These are phyloP conservation scores for Arothron firmamentum DNA, from an alignment of 2,113 vertebrate genomes.

Conservation along the genomic window DNA sequence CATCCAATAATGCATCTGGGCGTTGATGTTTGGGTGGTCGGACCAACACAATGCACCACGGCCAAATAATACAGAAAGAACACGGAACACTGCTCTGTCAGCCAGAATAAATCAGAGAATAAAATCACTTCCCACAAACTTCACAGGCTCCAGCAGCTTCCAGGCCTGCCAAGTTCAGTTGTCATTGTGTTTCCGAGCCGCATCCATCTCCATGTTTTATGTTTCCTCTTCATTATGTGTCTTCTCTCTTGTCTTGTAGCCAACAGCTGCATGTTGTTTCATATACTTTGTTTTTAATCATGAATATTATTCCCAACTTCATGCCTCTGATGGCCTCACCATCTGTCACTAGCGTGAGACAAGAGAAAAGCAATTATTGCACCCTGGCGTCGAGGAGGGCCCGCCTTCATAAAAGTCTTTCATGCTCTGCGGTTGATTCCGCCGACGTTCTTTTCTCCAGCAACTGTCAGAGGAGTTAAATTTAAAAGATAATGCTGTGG, in stretches of 20 bases:
- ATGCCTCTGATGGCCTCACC: conserved; percentile 66
- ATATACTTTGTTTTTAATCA: conserved; percentile 72
- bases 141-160: conserved; percentile 33
- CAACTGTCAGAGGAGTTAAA: conserved; percentile 39
- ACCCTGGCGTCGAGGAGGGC: conserved; percentile 64
- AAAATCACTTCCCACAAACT: conserved; percentile 34
- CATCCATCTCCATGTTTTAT: conserved; percentile 21
- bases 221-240: conserved; percentile 22
- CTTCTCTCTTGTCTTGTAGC: conserved; percentile 37
- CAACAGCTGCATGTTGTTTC: conserved; percentile 72
- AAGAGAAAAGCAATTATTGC: conserved; percentile 70
- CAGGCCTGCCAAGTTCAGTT: conserved; percentile 42
- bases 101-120: conserved; percentile 29
- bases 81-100: conserved; percentile 30
- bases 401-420: conserved; percentile 58
- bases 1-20: conserved; percentile 39
- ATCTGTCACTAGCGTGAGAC: conserved; percentile 75
- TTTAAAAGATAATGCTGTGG: conserved; percentile 42
- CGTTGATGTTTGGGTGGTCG: conserved; percentile 43
- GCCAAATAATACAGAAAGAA: conserved; percentile 47
- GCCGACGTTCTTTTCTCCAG: conserved; percentile 27
- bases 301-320: conserved; percentile 73
- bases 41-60: conserved; percentile 20
- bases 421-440: conserved; percentile 46
- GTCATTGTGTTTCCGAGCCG: conserved; percentile 36